Base-by-base conservation (phyloP, 2,797 vertebrate species). In the Sparidentex hasta region DNA sequence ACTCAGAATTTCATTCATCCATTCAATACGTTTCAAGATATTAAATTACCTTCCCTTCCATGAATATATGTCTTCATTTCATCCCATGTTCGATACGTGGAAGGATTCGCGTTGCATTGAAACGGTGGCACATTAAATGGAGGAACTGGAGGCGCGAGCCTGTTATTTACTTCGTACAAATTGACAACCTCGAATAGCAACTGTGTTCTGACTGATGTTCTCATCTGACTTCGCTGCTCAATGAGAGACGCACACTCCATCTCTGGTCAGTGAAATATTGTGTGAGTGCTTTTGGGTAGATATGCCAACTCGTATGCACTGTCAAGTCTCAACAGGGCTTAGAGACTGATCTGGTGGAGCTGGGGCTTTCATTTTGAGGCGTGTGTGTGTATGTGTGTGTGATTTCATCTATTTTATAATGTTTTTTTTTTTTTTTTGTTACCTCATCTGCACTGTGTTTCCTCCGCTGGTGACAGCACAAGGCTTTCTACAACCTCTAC, bases 131-230 rank as follows among this genome's bases (percentile, higher is more conserved):
- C 55, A 66, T 75, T 79, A 81, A 71, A 78, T 65, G 43, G 25
- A 64, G 75, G 57, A 62, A 76, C 72, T 27, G 65, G 41, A 57
- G 1, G 67, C 9, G 46, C 38, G 3, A 64, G 61, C 66, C 11
- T 41, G 58, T 82, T 87, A 87, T 87, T 90, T 88, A 72, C 82
- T 78, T 82, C 33, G 56, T 76, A 65, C 74, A 88, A 86, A 91
- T 79, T 80, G 89, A 86, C 71, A 81, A 47, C 75, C 74, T 90
- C 54, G 75, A 84, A 90, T 70, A 81, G 82, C 76, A 78, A 72
- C 74, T 59, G 56, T 56, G 66, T 43, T 65, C 69, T 82, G 87
- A 86, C 80, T 71, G 87, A 92, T 89, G 87, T 76, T 84, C 77
- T 90, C 78, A 84, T 88, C 77, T 83, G 23, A 61, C 71, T 13